Conservation (phyloP, 2,888 invertebrate species). For the Amiota minor region DNA sequence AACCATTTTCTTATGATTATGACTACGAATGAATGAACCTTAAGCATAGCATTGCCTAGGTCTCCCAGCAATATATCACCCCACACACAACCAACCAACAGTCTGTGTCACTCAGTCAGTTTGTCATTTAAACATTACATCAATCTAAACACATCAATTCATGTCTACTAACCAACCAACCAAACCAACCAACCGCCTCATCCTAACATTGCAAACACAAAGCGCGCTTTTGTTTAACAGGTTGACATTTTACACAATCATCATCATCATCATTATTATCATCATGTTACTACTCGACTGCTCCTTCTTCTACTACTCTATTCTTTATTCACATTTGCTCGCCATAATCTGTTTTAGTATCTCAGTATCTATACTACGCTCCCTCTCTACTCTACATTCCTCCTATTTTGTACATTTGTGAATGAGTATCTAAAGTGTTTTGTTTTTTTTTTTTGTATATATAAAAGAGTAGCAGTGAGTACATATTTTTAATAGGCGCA, state of each 20-base stretch:
- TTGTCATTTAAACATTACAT: slow-evolving; percentile 3
- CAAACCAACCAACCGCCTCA: background rate
- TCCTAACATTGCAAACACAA: background rate
- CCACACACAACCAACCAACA: background rate
- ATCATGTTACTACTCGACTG: background rate
- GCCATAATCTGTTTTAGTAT: background rate
- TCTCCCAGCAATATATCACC: no score
- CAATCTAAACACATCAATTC: background rate
- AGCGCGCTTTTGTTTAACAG: slow-evolving; percentile 18
- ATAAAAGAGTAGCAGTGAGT: background rate
- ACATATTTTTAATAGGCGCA: slow-evolving; percentile 1
- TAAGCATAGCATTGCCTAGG: no score
- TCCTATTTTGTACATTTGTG: no score
- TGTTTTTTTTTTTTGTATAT: no score
- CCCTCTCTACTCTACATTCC: no score
- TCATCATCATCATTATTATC: background rate
- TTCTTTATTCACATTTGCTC: background rate
- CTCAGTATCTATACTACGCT: no score
- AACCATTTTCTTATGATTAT: no score
- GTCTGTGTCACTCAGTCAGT: background rate
- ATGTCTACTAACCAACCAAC: background rate
- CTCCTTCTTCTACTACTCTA: background rate
- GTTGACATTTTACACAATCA: slow-evolving; percentile 18
- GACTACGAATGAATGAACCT: no score
- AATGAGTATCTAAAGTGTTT: no score